Evolutionary conservation across 2,113 vertebrate species (phyloP).

Genomic region (Pogonocichla stellata): DNA sequence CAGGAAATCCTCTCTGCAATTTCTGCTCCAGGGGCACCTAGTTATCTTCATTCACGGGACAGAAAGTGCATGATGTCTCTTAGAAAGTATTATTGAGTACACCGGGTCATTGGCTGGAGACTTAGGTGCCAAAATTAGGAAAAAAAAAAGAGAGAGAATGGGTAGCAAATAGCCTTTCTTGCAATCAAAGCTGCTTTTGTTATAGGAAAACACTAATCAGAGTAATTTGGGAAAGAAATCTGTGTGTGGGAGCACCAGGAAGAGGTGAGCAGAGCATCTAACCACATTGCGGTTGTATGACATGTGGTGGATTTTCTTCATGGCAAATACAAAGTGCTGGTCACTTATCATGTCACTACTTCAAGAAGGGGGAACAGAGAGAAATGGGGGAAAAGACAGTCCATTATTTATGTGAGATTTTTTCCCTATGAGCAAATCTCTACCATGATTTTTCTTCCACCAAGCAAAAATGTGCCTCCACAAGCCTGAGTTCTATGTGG

Average conservation of each 20-base stretch:
- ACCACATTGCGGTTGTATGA: neutral
- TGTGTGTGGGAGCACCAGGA: neutral
- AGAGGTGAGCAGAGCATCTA: neutral
- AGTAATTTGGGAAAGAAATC: neutral
- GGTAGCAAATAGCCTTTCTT: neutral
- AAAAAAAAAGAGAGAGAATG: neutral
- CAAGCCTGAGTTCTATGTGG: neutral
- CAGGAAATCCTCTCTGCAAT: neutral
- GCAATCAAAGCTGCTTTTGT: neutral
- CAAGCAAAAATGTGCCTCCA: neutral
- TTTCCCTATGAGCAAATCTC: neutral
- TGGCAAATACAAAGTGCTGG: neutral
- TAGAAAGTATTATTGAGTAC: neutral
- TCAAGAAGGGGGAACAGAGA: neutral
- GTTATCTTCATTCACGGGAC: neutral
- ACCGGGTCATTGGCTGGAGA: accelerated
- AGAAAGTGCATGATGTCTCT: neutral
- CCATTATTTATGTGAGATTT: neutral
- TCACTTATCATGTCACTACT: neutral
- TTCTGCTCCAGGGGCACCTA: neutral
- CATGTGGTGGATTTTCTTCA: accelerated
- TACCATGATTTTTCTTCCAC: neutral
- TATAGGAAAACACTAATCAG: neutral
- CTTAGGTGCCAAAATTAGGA: neutral
- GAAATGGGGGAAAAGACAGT: neutral